A percentile compares a stretch with the other conserved stretches of the same genome.
These are phyloP conservation scores for Agonopterix subpropinquella DNA, from an alignment of 2,888 invertebrate genomes.

Conservation along the genomic window DNA sequence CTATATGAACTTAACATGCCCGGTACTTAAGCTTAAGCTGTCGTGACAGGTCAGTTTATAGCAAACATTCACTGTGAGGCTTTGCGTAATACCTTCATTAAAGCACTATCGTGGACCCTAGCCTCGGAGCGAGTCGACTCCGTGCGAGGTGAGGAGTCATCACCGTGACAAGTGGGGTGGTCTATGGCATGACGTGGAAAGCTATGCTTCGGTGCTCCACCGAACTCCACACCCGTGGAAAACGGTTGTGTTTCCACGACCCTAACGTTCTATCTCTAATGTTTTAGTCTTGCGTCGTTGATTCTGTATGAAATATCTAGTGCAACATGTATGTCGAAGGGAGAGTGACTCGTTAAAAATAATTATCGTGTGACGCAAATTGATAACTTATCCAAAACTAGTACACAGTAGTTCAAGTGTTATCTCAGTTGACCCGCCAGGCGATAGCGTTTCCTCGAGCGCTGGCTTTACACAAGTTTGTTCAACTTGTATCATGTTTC, in stretches of 20 bases:
- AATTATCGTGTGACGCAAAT: slow-evolving; percentile 58
- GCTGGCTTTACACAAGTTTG: slow-evolving; percentile 54
- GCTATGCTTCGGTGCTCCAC: slow-evolving; percentile 56
- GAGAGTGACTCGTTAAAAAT: slow-evolving; percentile 27
- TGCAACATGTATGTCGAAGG: slow-evolving; percentile 3
- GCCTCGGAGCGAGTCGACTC: no score
- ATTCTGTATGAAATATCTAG: slow-evolving; percentile 5
- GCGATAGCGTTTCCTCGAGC: slow-evolving; percentile 44
- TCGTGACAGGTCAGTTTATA: no score
- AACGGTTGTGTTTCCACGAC: slow-evolving; percentile 40
- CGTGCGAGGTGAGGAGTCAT: slow-evolving; percentile 30
- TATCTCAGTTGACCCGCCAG: slow-evolving; percentile 47
- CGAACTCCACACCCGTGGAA: slow-evolving; percentile 35
- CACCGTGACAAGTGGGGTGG: slow-evolving; percentile 71
- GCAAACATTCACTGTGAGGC: no score
- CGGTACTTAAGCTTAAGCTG: no score
- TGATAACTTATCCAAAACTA: slow-evolving; percentile 64
- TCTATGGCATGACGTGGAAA: slow-evolving; percentile 60
- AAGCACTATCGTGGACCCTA: no score
- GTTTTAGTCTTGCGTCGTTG: slow-evolving; percentile 1
- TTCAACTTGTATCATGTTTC: slow-evolving; percentile 55
- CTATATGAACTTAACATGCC: no score
- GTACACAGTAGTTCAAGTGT: slow-evolving; percentile 54
- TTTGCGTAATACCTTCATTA: no score
- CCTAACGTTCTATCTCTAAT: slow-evolving; percentile 6